phyloP scores from a whole-genome alignment of 2,797 vertebrate genomes.

The Chloroceryle inda region DNA sequence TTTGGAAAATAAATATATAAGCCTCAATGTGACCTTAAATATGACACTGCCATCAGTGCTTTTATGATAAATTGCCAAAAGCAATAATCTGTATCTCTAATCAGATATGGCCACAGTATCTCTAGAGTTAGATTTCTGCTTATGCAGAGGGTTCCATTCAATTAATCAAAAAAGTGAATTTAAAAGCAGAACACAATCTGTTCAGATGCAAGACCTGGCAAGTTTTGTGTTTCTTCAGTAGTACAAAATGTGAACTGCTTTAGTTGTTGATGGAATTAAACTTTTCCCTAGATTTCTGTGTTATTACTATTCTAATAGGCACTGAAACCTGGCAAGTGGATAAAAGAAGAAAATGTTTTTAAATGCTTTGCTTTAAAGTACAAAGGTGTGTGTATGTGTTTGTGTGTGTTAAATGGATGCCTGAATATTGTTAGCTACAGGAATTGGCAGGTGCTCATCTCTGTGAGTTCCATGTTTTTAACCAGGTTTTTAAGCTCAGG shows the following conservation, averaged over 20 bases:
- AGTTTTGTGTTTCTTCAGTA: not conserved
- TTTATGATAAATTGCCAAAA: slow-evolving; percentile 21
- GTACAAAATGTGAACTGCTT: not conserved
- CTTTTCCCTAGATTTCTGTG: not conserved
- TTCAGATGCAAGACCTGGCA: slow-evolving; percentile 37
- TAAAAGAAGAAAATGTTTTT: slow-evolving; percentile 2
- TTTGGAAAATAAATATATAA: not conserved
- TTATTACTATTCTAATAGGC: not conserved
- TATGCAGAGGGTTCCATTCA: not conserved
- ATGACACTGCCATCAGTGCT: not conserved
- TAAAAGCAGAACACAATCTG: slow-evolving; percentile 16
- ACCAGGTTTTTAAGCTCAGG: not conserved
- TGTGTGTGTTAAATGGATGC: not conserved
- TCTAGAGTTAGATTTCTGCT: slow-evolving; percentile 12
- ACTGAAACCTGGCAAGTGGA: not conserved
- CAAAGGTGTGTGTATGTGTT: not conserved
- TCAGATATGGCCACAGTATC: not conserved
- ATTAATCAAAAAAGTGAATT: slow-evolving; percentile 1
- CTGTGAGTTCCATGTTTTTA: not conserved
- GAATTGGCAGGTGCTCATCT: not conserved
- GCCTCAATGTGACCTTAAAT: not conserved
- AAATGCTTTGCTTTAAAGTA: slow-evolving; percentile 27
- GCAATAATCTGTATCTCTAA: slow-evolving; percentile 13
- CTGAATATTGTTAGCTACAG: not conserved
- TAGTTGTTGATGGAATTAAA: slow-evolving; percentile 13